phyloP scores from a whole-genome alignment of 2,113 vertebrate genomes.

The Pomatorhinus ruficollis region DNA sequence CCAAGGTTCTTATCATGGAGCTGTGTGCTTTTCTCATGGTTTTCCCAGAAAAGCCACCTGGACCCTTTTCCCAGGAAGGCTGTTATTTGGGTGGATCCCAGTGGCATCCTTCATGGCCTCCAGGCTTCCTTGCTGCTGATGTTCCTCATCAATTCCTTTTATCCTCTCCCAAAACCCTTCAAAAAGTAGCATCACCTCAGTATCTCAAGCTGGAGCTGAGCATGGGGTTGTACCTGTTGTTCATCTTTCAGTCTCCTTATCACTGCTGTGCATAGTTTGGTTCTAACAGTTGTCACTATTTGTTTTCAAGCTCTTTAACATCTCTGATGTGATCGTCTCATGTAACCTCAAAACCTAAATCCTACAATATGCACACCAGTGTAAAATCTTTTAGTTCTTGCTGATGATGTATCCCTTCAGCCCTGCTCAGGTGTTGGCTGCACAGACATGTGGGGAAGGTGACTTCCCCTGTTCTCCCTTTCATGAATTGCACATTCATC shows the following conservation, averaged over 20 bases:
- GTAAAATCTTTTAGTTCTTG: not conserved
- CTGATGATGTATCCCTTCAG: not conserved
- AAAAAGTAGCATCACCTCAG: not conserved
- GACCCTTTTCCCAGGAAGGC: not conserved
- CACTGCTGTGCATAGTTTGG: not conserved
- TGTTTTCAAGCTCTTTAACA: not conserved
- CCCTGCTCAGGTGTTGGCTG: not conserved
- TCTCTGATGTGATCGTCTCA: not conserved
- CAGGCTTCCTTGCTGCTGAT: not conserved
- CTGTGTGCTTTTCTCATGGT: not conserved
- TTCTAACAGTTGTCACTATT: fast-evolving
- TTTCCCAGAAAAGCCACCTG: not conserved
- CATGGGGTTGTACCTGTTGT: not conserved
- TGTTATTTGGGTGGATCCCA: not conserved
- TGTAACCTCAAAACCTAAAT: not conserved
- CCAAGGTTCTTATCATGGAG: not conserved
- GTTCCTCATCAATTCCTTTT: not conserved
- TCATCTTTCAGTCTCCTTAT: not conserved
- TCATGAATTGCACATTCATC: no score
- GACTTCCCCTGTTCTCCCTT: not conserved
- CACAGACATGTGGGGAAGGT: fast-evolving
- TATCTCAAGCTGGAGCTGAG: not conserved
- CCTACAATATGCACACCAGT: fast-evolving
- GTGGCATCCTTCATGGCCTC: not conserved
- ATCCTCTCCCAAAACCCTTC: not conserved